Conservation (phyloP, 64 coral and sea anemone species). For the Orbicella faveolata region DNA sequence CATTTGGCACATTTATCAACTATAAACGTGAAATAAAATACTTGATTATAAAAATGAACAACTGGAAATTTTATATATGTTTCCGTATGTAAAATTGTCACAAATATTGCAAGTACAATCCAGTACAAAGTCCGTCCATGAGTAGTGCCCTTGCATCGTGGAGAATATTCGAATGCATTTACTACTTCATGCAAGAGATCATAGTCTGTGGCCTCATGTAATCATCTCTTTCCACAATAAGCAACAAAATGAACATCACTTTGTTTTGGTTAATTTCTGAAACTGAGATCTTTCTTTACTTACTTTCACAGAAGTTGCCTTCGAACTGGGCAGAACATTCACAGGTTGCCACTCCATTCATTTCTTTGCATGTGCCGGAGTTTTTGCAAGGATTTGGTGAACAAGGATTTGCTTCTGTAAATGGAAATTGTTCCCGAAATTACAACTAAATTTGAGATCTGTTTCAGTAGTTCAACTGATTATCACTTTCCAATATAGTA, state of each 20-base stretch:
- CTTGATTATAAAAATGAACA: not conserved
- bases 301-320: constrained; percentile 83
- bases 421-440: not conserved
- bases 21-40: constrained; percentile 12
- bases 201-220: too few species aligned
- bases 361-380: constrained; percentile 77
- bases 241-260: too few species aligned
- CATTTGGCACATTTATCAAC: constrained; percentile 93
- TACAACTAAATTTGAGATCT: not conserved
- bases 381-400: constrained; percentile 85
- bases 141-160: too few species aligned
- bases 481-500: too few species aligned
- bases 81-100: too few species aligned
- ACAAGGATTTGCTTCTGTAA: constrained; percentile 73
- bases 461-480: too few species aligned
- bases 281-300: not conserved
- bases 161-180: too few species aligned
- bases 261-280: not conserved
- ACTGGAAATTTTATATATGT: too few species aligned
- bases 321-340: constrained; percentile 74
- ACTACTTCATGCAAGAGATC: too few species aligned
- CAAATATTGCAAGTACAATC: too few species aligned
- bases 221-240: too few species aligned
- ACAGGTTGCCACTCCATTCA: constrained; percentile 81
- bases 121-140: too few species aligned